A percentile compares a stretch with the other conserved stretches of the same genome.
These are phyloP conservation scores for Rhadinocentrus ornatus DNA, from an alignment of 2,797 vertebrate species.

Conservation along the genomic window DNA sequence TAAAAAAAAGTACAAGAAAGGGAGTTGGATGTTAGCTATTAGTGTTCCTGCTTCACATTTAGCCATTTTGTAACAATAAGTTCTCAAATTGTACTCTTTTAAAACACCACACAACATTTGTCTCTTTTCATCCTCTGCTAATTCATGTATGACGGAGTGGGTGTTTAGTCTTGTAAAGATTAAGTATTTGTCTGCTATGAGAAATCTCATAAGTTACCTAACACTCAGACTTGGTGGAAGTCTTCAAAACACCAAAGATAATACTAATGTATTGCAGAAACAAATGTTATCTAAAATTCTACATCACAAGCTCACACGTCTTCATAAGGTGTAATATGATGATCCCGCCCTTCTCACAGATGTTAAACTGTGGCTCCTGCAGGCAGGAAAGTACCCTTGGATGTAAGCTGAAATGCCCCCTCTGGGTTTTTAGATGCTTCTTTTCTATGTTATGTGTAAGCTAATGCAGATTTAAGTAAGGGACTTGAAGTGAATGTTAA, in stretches of 20 bases:
- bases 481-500: not conserved
- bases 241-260: conserved; percentile 37
- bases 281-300: conserved; percentile 26
- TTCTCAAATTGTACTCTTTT: not conserved
- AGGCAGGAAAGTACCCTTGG: not conserved
- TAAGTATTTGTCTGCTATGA: conserved; percentile 32
- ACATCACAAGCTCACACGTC: conserved; percentile 9
- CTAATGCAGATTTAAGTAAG: conserved; percentile 20
- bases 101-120: not conserved
- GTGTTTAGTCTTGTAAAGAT: conserved; percentile 38
- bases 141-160: conserved; percentile 30
- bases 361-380: conserved; percentile 24
- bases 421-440: not conserved
- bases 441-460: not conserved
- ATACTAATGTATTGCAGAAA: conserved; percentile 31
- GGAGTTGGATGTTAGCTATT: too few relatives aligned
- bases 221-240: conserved; percentile 25
- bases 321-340: conserved; percentile 28
- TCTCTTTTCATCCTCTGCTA: conserved; percentile 24
- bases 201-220: conserved; percentile 42
- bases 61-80: not conserved
- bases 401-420: not conserved
- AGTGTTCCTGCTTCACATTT: not conserved
- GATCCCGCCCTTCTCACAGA: conserved; percentile 6
- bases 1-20: not conserved